phyloP scores from a whole-genome alignment of 23 tunicate species.

The Corella eumyota region DNA sequence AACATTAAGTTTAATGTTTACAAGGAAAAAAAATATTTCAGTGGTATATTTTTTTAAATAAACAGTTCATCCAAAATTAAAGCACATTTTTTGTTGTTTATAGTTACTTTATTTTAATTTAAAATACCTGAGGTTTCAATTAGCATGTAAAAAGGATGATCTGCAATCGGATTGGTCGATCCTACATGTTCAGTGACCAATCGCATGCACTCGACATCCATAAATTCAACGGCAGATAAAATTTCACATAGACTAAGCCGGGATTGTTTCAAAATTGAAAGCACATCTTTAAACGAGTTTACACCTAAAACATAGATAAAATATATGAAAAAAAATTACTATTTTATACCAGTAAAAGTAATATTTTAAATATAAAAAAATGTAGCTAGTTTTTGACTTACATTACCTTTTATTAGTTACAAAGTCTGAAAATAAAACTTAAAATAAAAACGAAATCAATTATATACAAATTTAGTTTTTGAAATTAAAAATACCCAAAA shows the following conservation, averaged over 20 bases:
- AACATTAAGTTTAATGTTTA: background rate
- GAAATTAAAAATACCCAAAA: constrained; percentile 36
- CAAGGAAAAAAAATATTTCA: background rate
- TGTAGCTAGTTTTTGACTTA: no score
- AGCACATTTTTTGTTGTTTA: background rate
- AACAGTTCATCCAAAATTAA: background rate
- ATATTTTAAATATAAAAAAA: no score
- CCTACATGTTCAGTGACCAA: constrained; percentile 38
- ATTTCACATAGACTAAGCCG: constrained; percentile 60
- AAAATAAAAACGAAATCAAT: no score
- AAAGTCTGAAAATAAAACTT: no score
- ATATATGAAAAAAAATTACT: background rate
- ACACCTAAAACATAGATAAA: constrained; percentile 21
- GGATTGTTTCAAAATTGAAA: constrained; percentile 29
- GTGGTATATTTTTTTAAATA: background rate
- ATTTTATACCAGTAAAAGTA: no score
- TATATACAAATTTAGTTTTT: no score
- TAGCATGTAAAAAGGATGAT: constrained; percentile 66
- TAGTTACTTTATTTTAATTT: background rate
- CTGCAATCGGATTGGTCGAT: constrained; percentile 58
- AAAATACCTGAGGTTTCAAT: constrained; percentile 89
- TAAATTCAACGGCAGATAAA: constrained; percentile 89
- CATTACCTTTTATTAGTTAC: no score
- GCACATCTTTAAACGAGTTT: constrained; percentile 44
- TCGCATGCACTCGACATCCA: constrained; percentile 67